Conservation (phyloP, 2,888 invertebrate genomes). For the Diarsia mendica region DNA sequence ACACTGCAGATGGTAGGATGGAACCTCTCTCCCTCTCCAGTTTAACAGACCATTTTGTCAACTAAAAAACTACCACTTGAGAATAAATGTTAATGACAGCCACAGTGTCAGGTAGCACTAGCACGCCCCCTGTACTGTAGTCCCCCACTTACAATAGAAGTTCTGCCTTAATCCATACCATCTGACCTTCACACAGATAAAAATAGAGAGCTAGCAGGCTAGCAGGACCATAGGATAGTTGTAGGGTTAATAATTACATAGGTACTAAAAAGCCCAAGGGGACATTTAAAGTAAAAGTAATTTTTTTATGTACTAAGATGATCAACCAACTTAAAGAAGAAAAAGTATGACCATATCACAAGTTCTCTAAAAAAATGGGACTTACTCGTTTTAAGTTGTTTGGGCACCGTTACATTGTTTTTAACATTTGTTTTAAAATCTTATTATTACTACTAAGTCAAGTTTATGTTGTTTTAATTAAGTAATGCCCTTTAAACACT, state of each 20-base stretch:
- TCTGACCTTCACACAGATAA: not conserved
- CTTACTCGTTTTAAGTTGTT: not conserved
- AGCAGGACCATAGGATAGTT: too few relatives aligned
- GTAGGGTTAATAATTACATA: too few relatives aligned
- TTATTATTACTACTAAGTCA: not conserved
- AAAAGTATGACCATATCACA: not conserved
- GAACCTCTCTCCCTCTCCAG: not conserved
- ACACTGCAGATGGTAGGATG: not conserved
- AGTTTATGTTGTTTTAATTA: not conserved
- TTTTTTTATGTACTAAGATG: not conserved
- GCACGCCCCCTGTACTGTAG: not conserved
- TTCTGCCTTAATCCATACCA: not conserved
- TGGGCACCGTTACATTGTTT: not conserved
- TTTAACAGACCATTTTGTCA: not conserved
- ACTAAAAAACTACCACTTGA: not conserved
- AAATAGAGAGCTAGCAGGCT: not conserved
- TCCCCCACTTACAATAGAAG: not conserved
- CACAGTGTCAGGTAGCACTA: not conserved
- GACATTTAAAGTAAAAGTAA: too few relatives aligned
- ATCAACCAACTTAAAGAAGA: not conserved
- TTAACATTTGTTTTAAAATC: not conserved
- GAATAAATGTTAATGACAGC: not conserved
- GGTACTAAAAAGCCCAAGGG: too few relatives aligned
- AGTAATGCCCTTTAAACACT: not conserved
- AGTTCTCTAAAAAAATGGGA: not conserved